Evolutionary conservation across 2,888 invertebrate species (phyloP), one percentile per base, ranked within the genome.

Genomic region (Petrophora chlorosata): DNA sequence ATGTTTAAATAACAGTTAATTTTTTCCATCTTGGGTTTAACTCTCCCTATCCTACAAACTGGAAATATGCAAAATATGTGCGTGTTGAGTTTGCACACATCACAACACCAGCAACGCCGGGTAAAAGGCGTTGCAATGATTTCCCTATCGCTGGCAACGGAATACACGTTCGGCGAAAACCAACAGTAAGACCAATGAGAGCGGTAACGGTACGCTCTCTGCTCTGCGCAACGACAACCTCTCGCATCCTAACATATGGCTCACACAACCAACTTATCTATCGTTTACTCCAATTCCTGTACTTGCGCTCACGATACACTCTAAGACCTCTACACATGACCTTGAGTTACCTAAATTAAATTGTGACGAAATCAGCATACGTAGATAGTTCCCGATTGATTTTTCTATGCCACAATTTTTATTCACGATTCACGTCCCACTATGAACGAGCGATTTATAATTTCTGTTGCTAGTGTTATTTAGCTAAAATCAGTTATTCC

Each of bases 171-270:
- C 54, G 53, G 56, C 53, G 54, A 63, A 63, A 65, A 69, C 53
- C 51, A 42, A 53, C 58, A 49, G 62, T 51, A 53, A 61, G 58
- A 72, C 64, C 66, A 72, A 64, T 57, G 57, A 48, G 61, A 53
- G 48, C 49, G 63, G 68, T 87, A 87, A 88, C 85, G 85, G 85
- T 82, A 76, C 60, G 68, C 28, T 10, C 10, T 9, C 10, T 10
- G 25, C 4, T 43, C 23, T 56, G 63, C 60, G 60, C 62, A 65
- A 74, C 62, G 70, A 73, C 70, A 80, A 82, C 25, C 26, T 82
- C 81, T 79, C 83, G 70, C 79, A 73, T 68, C 77, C 64, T 74
- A 87, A 84, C 88, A 86, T 88, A 88, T 87, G 89, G 88, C 79
- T 68, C 73, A 67, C 67, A 62, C 63, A 63, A 70, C 62, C 67